Evolutionary conservation across 1,140 invertebrate genomes (phyloP).

Genomic region (Hermetia illucens): DNA sequence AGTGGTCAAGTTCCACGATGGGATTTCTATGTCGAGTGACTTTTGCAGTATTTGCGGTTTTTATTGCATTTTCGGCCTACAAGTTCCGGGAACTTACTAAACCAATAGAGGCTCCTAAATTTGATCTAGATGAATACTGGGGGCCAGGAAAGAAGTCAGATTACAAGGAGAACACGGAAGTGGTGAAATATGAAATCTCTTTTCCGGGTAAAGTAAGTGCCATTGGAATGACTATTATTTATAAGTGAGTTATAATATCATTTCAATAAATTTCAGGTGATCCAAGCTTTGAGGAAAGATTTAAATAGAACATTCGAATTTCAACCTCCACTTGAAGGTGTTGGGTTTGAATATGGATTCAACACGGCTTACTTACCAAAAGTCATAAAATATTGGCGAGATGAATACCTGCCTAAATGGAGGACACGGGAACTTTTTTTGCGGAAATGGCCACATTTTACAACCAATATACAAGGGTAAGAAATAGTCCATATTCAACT

Average conservation of each 20-base stretch:
- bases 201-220: neutral
- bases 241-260: neutral
- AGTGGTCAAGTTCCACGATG: too few relatives aligned
- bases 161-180: slow-evolving; percentile 3
- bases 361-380: slow-evolving; percentile 50
- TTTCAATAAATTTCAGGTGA: slow-evolving; percentile 10
- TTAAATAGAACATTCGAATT: slow-evolving; percentile 15
- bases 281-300: slow-evolving; percentile 12
- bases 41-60: too few relatives aligned
- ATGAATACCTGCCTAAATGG: slow-evolving; percentile 56
- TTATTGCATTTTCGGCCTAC: too few relatives aligned
- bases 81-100: slow-evolving; percentile 4
- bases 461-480: slow-evolving; percentile 50
- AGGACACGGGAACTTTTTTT: slow-evolving; percentile 46
- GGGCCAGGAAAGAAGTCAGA: slow-evolving; percentile 1
- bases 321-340: slow-evolving; percentile 42
- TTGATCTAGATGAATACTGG: slow-evolving; percentile 6
- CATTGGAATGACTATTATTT: neutral
- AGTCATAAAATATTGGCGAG: slow-evolving; percentile 53
- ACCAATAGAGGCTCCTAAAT: slow-evolving; percentile 1
- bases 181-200: slow-evolving; percentile 6
- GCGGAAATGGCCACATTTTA: slow-evolving; percentile 62
- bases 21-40: too few relatives aligned
- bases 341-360: slow-evolving; percentile 62
- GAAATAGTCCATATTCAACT: slow-evolving; percentile 6